A percentile compares a stretch with the other conserved stretches of the same genome.
phyloP scores from a whole-genome alignment of 2,797 vertebrate species.

The Eulemur mongoz region DNA sequence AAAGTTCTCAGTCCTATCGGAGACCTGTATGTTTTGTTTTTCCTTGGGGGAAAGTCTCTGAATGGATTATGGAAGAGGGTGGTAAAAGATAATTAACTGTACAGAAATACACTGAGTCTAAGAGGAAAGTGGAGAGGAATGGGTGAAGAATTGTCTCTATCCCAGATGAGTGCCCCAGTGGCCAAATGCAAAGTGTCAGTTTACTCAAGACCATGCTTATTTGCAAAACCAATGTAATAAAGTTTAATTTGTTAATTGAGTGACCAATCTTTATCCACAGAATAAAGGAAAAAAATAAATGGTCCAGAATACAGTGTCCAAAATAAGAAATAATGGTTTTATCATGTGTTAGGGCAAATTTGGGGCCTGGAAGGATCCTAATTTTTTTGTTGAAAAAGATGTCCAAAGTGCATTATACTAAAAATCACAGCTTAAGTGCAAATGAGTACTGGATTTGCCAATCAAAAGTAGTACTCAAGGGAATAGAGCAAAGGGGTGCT shows the following conservation, averaged over 20 bases:
- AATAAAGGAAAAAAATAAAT: neutral
- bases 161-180: neutral
- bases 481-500: neutral
- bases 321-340: neutral
- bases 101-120: neutral
- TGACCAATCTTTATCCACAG: slow-evolving; percentile 14
- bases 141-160: neutral
- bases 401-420: neutral
- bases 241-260: neutral
- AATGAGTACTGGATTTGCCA: neutral
- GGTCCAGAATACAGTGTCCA: neutral
- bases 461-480: neutral
- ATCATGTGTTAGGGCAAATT: neutral
- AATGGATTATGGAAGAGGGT: neutral
- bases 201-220: neutral
- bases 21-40: neutral
- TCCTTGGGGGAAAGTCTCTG: neutral
- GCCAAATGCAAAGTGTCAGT: neutral
- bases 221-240: slow-evolving; percentile 5
- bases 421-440: neutral
- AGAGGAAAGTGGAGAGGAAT: neutral
- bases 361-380: neutral
- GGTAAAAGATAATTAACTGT: neutral
- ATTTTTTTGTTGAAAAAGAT: slow-evolving; percentile 12
- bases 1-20: slow-evolving; percentile 14